Evolutionary conservation across 2,888 invertebrate genomes (phyloP), one percentile per base, ranked within the genome.

Genomic region (Nephrotoma flavescens): DNA sequence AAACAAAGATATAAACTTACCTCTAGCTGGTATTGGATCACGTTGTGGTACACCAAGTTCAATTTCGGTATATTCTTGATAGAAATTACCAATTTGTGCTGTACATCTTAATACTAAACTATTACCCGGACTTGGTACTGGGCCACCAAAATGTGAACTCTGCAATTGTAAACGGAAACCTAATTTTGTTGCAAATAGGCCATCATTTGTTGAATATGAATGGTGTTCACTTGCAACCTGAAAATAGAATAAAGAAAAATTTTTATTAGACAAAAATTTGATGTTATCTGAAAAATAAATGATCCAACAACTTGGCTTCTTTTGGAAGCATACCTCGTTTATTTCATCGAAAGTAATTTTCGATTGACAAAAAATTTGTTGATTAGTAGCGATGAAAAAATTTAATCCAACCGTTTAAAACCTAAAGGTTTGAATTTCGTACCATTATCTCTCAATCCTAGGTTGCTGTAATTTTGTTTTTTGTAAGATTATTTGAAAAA

Each of bases 1-100:
- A 47, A 42, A 84, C 5, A 84, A 83, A 41, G 12, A 83, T n/a
- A 42, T 15, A 88, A 87, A 90, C 93, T 92, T 90, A 96, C 96
- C 96, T 93, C 96, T 94, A 90, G 96, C 96, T 31, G 96, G 96
- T 89, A 95, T 93, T 5, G 96, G 96, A 91, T 96, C 96, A 87
- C 95, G 94, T 86, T 95, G 94, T 87, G 94, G 94, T 87, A 95
- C 94, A 87, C 95, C 94, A 89, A 96, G 93, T 90, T 95, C 94
- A 88, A 95, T 91, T 89, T 94, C 95, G 86, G 95, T 94, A 87
- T 94, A 93, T 90, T 93, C 93, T 89, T 94, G 93, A 92, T 96
- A 96, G 87, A 96, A 92, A 71, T 94, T 93, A 87, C 94, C 94
- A 88, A 96, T 93, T 89, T 94, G 93, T 15, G 96, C 95, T 85